phyloP scores from a whole-genome alignment of 2,113 vertebrate genomes.

The Rhinolophus sinicus region DNA sequence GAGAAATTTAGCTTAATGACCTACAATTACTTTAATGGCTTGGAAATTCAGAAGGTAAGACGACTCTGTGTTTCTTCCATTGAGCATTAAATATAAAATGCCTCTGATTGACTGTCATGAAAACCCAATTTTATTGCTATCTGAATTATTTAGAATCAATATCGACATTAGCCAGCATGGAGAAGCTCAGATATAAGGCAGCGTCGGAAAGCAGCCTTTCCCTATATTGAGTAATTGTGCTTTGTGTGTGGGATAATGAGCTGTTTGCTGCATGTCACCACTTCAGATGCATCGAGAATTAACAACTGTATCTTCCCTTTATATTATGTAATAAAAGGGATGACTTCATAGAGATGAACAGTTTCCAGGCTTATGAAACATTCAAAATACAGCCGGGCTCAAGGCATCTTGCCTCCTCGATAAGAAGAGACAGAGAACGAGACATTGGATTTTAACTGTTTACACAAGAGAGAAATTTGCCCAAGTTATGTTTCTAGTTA shows the following conservation, averaged over 20 bases:
- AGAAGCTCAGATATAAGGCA: conserved; percentile 72
- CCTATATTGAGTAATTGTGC: conserved; percentile 70
- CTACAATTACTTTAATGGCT: conserved; percentile 86
- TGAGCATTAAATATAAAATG: conserved; percentile 88
- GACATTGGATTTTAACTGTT: not conserved
- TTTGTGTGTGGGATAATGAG: conserved; percentile 79
- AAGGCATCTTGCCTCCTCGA: not conserved
- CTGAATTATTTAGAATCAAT: conserved; percentile 90
- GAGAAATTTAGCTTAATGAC: conserved; percentile 86
- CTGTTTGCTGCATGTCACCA: conserved; percentile 66
- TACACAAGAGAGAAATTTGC: conserved; percentile 39
- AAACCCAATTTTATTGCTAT: conserved; percentile 87
- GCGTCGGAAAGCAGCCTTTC: conserved; percentile 59
- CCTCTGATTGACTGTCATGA: conserved; percentile 86
- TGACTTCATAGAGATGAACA: conserved; percentile 26
- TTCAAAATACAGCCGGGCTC: not conserved
- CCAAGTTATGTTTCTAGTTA: not conserved
- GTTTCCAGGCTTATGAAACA: conserved; percentile 52
- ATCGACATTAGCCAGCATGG: conserved; percentile 80
- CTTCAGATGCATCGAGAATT: conserved; percentile 68
- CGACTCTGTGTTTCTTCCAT: conserved; percentile 84
- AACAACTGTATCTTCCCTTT: conserved; percentile 74
- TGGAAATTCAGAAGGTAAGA: conserved; percentile 86
- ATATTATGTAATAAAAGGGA: conserved; percentile 66
- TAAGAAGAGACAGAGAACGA: not conserved